Evolutionary conservation across 2,888 invertebrate genomes (phyloP).

Genomic region (Alentia gelatinosa): DNA sequence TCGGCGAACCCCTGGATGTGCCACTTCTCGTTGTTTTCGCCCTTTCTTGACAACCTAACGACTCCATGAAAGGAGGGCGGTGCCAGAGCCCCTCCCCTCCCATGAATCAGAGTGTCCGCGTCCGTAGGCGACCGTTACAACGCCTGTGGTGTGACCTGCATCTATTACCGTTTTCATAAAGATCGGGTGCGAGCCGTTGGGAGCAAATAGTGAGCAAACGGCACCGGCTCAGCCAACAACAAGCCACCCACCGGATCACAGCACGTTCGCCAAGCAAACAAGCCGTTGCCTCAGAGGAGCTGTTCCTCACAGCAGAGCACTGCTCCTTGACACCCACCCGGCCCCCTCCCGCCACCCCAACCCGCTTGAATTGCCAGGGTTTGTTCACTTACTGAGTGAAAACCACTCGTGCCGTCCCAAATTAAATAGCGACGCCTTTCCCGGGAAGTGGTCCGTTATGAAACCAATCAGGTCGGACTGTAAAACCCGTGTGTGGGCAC

Average conservation of each 20-base stretch:
- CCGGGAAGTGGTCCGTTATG: background rate
- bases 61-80: background rate
- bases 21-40: background rate
- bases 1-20: background rate
- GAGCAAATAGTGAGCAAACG: background rate
- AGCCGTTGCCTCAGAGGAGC: background rate
- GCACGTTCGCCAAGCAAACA: background rate
- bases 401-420: background rate
- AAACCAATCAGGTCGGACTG: background rate
- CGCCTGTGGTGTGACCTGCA: constrained; percentile 3
- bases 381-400: background rate
- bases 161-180: constrained; percentile 24
- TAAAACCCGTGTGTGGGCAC: background rate
- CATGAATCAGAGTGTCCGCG: background rate
- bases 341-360: background rate
- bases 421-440: background rate
- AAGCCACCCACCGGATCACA: background rate
- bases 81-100: background rate
- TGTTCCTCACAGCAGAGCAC: background rate
- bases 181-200: background rate
- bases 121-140: background rate
- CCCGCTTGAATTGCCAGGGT: background rate
- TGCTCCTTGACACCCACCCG: background rate
- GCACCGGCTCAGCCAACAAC: constrained; percentile 4
- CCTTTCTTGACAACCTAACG: background rate